A percentile compares a stretch with the other conserved stretches of the same genome.
These are phyloP conservation scores for Gallinago nigripennis DNA, from an alignment of 2,797 vertebrate genomes.

Conservation along the genomic window DNA sequence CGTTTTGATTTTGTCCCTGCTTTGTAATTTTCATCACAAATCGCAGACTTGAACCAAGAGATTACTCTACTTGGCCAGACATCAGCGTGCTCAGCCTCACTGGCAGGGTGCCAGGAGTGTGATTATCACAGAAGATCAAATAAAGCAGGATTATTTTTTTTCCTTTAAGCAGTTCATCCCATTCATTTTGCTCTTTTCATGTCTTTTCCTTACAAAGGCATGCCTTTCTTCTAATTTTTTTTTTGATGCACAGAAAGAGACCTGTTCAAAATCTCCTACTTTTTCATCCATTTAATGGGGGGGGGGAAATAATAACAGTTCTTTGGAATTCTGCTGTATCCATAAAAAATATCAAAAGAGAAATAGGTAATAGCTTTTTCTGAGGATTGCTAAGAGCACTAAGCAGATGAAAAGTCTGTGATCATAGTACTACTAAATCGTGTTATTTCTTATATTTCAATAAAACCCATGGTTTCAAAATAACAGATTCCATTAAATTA, in stretches of 20 bases:
- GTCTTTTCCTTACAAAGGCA: neutral
- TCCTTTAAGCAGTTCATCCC: constrained; percentile 7
- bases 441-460: neutral
- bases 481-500: neutral
- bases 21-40: constrained; percentile 66
- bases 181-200: constrained; percentile 47
- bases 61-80: constrained; percentile 68
- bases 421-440: neutral
- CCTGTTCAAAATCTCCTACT: neutral
- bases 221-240: neutral
- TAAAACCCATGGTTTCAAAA: neutral
- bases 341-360: neutral
- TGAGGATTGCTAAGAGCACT: neutral
- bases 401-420: neutral
- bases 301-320: neutral
- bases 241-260: neutral
- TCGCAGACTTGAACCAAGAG: constrained; percentile 50
- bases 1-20: constrained; percentile 67
- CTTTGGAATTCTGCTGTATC: neutral
- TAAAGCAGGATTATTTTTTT: constrained; percentile 10
- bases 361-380: neutral
- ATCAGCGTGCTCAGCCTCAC: constrained; percentile 20
- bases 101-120: constrained; percentile 25
- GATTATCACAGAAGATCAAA: constrained; percentile 60
- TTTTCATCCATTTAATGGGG: neutral